phyloP scores from a whole-genome alignment of 2,888 invertebrate species.

The Deilephila porcellus region DNA sequence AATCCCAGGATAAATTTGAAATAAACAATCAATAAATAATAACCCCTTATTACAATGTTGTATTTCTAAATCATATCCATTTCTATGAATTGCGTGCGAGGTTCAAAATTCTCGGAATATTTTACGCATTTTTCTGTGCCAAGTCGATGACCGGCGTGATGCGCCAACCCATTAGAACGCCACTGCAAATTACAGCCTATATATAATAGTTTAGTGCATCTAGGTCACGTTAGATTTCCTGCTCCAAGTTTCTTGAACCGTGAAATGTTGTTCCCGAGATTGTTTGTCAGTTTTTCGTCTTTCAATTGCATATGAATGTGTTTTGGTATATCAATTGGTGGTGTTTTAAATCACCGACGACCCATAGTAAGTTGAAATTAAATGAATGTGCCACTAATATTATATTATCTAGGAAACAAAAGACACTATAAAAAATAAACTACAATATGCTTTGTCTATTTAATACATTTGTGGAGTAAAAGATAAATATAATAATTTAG shows the following conservation, averaged over 20 bases:
- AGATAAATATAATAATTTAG: no score
- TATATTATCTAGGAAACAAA: no score
- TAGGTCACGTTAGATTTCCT: conserved; percentile 44
- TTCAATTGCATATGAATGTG: neutral
- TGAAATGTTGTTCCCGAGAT: neutral
- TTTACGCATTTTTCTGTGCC: conserved; percentile 18
- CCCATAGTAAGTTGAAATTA: no score
- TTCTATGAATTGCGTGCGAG: neutral
- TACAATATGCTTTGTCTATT: no score
- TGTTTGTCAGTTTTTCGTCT: neutral
- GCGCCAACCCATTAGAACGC: conserved; percentile 1
- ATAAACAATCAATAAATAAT: no score
- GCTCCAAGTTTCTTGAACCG: conserved; percentile 47
- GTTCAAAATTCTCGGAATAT: conserved; percentile 10
- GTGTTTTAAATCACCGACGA: no score
- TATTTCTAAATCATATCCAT: neutral
- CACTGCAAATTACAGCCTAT: conserved; percentile 33
- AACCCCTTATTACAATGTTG: neutral
- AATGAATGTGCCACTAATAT: no score
- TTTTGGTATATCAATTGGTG: neutral
- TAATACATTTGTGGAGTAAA: no score
- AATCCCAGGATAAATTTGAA: no score
- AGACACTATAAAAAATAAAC: no score
- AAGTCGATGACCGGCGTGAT: neutral
- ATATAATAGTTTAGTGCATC: conserved; percentile 32